phyloP scores from a whole-genome alignment of 2,888 invertebrate genomes.

The Ophioninae sp. region DNA sequence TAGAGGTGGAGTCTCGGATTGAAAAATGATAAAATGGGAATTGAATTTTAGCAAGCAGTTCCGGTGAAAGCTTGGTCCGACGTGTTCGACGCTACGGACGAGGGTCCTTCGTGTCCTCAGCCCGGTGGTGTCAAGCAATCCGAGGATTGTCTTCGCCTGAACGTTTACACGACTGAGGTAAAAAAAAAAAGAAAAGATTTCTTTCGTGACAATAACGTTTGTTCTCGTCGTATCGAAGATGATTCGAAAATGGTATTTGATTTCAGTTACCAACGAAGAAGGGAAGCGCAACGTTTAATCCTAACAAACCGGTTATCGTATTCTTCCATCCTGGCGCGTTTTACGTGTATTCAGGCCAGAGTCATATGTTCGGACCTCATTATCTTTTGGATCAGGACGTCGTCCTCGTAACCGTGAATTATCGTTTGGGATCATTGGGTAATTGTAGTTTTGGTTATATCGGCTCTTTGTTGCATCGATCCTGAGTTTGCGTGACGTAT shows the following conservation, averaged over 20 bases:
- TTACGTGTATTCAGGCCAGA: slow-evolving; percentile 84
- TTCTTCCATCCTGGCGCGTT: slow-evolving; percentile 86
- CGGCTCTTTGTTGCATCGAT: not conserved
- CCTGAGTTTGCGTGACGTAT: not conserved
- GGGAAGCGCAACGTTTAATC: not conserved
- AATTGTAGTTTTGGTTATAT: slow-evolving; percentile 21
- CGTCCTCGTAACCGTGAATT: slow-evolving; percentile 86
- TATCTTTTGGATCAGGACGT: slow-evolving; percentile 86
- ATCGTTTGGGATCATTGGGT: slow-evolving; percentile 84
- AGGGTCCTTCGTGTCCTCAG: slow-evolving; percentile 84
- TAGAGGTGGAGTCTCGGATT: too few relatives aligned
- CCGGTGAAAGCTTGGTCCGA: slow-evolving; percentile 64
- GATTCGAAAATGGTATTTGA: too few relatives aligned
- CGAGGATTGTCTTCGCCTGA: slow-evolving; percentile 86
- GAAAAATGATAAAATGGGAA: not conserved
- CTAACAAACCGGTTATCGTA: slow-evolving; percentile 83
- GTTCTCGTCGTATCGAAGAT: too few relatives aligned
- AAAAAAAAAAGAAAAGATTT: too few relatives aligned
- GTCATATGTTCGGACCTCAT: slow-evolving; percentile 83
- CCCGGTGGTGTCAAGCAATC: slow-evolving; percentile 78
- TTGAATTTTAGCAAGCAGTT: slow-evolving; percentile 25
- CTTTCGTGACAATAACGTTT: too few relatives aligned
- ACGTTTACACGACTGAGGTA: slow-evolving; percentile 84
- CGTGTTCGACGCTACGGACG: slow-evolving; percentile 83
- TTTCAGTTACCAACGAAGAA: slow-evolving; percentile 44